phyloP scores from a whole-genome alignment of 2,797 vertebrate species.

The Potorous gilbertii region DNA sequence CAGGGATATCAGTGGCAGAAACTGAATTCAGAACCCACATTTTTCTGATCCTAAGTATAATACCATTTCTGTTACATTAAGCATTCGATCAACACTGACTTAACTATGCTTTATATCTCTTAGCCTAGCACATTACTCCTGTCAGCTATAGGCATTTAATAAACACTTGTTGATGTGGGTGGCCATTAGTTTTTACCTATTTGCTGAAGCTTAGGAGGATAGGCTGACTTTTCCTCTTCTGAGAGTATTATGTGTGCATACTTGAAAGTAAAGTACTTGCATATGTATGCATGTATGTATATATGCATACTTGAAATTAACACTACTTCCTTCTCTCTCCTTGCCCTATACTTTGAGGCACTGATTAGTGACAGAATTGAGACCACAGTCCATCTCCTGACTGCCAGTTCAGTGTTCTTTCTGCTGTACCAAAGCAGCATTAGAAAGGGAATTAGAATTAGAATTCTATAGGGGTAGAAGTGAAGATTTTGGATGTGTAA shows the following conservation, averaged over 20 bases:
- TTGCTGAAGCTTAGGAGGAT: background rate
- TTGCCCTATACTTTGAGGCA: background rate
- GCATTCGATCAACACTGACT: background rate
- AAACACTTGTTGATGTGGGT: background rate
- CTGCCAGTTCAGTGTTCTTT: background rate
- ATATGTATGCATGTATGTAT: background rate
- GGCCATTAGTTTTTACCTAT: background rate
- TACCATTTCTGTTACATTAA: background rate
- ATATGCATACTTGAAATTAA: background rate
- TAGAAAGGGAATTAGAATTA: background rate
- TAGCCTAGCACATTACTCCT: background rate
- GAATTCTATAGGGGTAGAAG: background rate
- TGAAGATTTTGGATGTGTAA: background rate
- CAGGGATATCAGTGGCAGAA: background rate
- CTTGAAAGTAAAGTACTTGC: background rate
- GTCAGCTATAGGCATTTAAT: background rate
- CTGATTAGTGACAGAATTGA: background rate
- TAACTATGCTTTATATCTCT: background rate
- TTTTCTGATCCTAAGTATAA: background rate
- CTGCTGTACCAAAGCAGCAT: background rate
- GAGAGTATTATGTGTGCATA: background rate
- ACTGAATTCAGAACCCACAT: background rate
- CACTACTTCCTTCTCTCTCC: background rate
- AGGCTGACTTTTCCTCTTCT: background rate
- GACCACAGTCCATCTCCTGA: background rate